phyloP scores from a whole-genome alignment of 2,888 invertebrate species.

The Cerceris ruficornis region DNA sequence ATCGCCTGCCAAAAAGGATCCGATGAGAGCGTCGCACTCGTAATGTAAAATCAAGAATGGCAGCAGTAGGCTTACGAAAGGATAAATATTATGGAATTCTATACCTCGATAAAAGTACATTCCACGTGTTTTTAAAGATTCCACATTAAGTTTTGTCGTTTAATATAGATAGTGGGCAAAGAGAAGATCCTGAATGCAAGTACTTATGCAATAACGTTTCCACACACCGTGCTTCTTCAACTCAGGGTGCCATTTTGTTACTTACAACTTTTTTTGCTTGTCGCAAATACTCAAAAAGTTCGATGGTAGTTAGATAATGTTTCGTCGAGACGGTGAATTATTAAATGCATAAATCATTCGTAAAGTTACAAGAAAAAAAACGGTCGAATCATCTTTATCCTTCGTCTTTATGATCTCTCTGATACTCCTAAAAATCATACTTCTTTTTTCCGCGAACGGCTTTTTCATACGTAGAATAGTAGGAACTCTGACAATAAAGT shows the following conservation, averaged over 20 bases:
- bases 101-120: conserved; percentile 59
- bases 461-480: conserved; percentile 50
- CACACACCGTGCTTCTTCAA: conserved; percentile 75
- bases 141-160: conserved; percentile 18
- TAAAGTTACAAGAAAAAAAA: conserved; percentile 7
- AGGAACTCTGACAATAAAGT: conserved; percentile 43
- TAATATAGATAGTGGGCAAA: conserved; percentile 19
- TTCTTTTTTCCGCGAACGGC: conserved; percentile 26
- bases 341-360: conserved; percentile 25
- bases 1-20: conserved; percentile 74
- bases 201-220: conserved; percentile 51
- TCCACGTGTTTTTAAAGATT: conserved; percentile 38
- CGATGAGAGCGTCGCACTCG: conserved; percentile 77
- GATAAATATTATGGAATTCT: conserved; percentile 34
- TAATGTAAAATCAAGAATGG: conserved; percentile 53
- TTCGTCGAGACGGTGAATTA: conserved; percentile 9
- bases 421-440: conserved; percentile 38
- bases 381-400: conserved; percentile 17
- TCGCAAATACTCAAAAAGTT: conserved; percentile 47
- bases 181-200: conserved; percentile 31
- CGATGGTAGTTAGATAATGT: conserved; percentile 18
- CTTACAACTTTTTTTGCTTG: conserved; percentile 40
- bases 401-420: conserved; percentile 42
- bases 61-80: conserved; percentile 7
- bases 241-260: conserved; percentile 79